Evolutionary conservation across 2,797 vertebrate genomes (phyloP), one percentile per base, ranked within the genome.

Genomic region (Melanogrammus aeglefinus): DNA sequence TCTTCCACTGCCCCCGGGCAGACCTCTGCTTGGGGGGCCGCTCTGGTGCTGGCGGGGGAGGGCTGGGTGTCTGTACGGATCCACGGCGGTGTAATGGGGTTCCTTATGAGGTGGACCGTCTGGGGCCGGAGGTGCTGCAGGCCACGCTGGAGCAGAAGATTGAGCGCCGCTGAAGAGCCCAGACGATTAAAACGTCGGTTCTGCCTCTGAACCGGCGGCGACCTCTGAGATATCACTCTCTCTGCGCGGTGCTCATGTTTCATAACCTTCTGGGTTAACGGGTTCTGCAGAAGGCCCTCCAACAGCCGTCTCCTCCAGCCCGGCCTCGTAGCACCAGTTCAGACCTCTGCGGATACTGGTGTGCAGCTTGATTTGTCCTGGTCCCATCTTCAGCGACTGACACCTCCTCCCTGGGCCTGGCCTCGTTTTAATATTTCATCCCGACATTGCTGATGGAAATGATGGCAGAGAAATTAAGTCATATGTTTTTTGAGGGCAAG

Each of bases 181-280:
- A 81, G 86, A 78, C 38, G 71, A 79, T 85, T 79, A 81, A 80
- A 86, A 79, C 83, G 85, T 80, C 77, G 75, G 66, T 80, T 29
- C 72, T 33, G 47, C 76, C 75, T 87, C 86, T 83, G 82, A 66
- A 83, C 83, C 18, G 71, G 82, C 18, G 71, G 82, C 36, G 6
- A n/a, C 82, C 81, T 51, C 77, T 89, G 76, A 87, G 86, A 88
- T 85, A 84, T 85, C 85, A 82, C 76, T 81, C 75, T 72, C 57
- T 74, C n/a, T 1, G 78, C 4, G 47, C 51, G 33, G 77, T 10
- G 77, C 35, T 76, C 80, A 41, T 78, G 76, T 85, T 82, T 86
- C 74, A 81, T 76, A 80, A 81, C 81, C 80, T 81, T 85, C 86
- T 16, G 35, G 31, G 81, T 74, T 80, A 76, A 77, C 75, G 74